Percentiles rank a stretch among this genome's conserved stretches.
Evolutionary conservation across 2,113 vertebrate genomes (phyloP).

Genomic region (Phylloscopus trochiloides): DNA sequence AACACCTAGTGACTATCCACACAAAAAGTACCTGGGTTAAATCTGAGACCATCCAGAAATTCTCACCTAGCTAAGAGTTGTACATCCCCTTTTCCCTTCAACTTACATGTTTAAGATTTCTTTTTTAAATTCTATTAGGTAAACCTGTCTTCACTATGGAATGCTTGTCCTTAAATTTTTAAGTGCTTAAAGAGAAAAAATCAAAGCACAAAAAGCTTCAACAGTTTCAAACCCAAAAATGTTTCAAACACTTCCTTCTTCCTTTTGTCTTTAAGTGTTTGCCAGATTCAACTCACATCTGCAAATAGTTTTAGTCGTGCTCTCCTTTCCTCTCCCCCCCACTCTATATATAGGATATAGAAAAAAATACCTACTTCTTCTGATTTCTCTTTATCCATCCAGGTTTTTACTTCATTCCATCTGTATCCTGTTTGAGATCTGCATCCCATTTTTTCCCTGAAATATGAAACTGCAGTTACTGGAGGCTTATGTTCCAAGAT

Average conservation of each 20-base stretch:
- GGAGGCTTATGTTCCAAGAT: conserved; percentile 64
- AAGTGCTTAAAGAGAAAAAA: background rate
- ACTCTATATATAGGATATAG: conserved; percentile 39
- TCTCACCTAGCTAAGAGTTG: background rate
- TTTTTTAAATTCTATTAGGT: background rate
- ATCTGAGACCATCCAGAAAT: background rate
- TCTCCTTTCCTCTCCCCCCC: background rate
- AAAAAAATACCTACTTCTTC: conserved; percentile 50
- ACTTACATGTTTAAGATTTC: background rate
- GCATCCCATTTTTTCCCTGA: conserved; percentile 47
- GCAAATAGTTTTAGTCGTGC: conserved; percentile 44
- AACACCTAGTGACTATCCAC: background rate
- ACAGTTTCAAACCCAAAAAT: background rate
- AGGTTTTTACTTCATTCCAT: conserved; percentile 60
- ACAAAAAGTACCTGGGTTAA: background rate
- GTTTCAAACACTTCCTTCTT: conserved; percentile 28
- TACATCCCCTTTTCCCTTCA: background rate
- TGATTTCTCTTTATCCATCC: conserved; percentile 23
- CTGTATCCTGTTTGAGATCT: conserved; percentile 56
- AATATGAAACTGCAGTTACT: conserved; percentile 70
- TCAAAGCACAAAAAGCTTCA: background rate
- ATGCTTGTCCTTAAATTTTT: background rate
- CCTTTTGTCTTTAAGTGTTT: conserved; percentile 47
- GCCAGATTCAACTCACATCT: conserved; percentile 62
- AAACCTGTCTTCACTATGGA: background rate